phyloP scores from a whole-genome alignment of 2,113 vertebrate genomes.

The Eolophus roseicapilla region DNA sequence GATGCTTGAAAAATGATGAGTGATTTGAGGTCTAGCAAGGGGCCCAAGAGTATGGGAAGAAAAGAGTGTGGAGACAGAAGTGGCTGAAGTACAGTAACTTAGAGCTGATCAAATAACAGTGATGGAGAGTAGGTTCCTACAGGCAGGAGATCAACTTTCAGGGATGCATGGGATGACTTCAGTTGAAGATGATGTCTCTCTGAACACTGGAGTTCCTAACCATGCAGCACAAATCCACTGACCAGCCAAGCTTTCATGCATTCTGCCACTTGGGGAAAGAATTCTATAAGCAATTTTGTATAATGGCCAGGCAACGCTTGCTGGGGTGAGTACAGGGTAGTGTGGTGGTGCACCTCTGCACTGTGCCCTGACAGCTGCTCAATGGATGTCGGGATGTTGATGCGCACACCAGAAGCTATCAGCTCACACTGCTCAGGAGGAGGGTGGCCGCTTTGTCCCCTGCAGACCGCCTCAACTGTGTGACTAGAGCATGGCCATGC shows the following conservation, averaged over 20 bases:
- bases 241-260: neutral
- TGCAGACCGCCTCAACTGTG: fast-evolving
- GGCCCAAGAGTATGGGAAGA: neutral
- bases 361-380: neutral
- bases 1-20: neutral
- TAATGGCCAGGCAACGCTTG: neutral
- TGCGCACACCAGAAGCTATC: neutral
- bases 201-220: neutral
- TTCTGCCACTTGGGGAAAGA: neutral
- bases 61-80: neutral
- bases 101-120: neutral
- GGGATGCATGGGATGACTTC: neutral
- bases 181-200: neutral
- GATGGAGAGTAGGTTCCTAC: neutral
- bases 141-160: neutral
- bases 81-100: neutral
- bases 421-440: neutral
- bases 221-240: fast-evolving
- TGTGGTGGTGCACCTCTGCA: neutral
- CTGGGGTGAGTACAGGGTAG: neutral
- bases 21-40: neutral
- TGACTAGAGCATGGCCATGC: fast-evolving
- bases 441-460: neutral
- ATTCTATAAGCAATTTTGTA: neutral
- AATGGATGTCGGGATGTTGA: neutral